Base-by-base conservation (phyloP, 2,797 vertebrate genomes). In the Acanthurus lineatus region DNA sequence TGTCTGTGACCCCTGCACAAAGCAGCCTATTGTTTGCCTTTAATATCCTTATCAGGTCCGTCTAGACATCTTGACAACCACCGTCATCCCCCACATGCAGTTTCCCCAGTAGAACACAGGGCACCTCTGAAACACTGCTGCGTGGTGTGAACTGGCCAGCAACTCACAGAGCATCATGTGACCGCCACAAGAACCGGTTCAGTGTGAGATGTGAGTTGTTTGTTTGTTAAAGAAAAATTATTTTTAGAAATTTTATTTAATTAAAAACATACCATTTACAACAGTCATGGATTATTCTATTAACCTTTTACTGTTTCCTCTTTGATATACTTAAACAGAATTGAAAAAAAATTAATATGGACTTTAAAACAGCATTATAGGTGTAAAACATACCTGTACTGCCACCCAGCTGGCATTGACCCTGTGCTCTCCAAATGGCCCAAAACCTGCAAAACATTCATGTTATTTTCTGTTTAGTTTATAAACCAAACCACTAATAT, bases 401-500 rank as follows among this genome's bases (percentile, higher is more conserved):
- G 98, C 98, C 14, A 97, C 97, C 98, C 98, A 99, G 86, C 98
- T 99, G 91, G 98, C 96, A 0, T 99, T 99, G 49, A 98, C 95
- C 0, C 96, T 92, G 59, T 99, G 97, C 20, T 98, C 97, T 83
- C 97, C 98, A 71, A 99, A 99, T 0, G 98, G 98, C 17, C 96
- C 97, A 42, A 99, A 99, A 90, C 98, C 98, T 99, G 92, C 15
- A 95, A 93, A 88, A 89, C 1, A 2, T 2, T 0, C 1, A 17
- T 6, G n/a, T 79, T 73, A 75, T 45, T 79, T 59, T 19, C 28
- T 4, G 5, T 5, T 32, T 4, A 32, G 28, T 32, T 3, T 32
- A 32, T 32, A 32, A 32, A 32, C 28, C 28, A 32, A 32, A 32
- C 28, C 28, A 32, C 28, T 32, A 32, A 32, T 3, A 32, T 32